Conservation (phyloP, 2,113 vertebrate species). For the Rhinichthys klamathensis region DNA sequence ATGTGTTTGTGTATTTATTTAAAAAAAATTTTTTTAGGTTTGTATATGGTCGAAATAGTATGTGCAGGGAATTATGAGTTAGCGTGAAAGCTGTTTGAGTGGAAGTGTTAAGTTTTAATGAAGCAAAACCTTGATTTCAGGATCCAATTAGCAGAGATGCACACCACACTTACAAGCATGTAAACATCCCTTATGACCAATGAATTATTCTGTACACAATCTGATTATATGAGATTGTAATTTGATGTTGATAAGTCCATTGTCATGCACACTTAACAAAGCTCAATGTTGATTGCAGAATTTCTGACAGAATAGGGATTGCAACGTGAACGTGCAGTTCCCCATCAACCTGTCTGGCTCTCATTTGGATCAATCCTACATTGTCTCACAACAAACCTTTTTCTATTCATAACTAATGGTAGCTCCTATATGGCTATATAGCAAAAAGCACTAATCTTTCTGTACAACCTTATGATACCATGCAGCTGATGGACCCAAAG, state of each 20-base stretch:
- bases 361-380: background rate
- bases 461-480: background rate
- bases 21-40: background rate
- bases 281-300: background rate
- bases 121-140: background rate
- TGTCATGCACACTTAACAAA: background rate
- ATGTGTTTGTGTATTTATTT: background rate
- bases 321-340: background rate
- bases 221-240: background rate
- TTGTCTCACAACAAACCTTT: background rate
- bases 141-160: background rate
- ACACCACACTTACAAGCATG: background rate
- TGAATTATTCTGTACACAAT: background rate
- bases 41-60: background rate
- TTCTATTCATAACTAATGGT: background rate
- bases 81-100: background rate
- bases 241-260: background rate
- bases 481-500: background rate
- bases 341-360: background rate
- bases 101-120: background rate
- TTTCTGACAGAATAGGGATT: background rate
- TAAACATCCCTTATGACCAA: background rate
- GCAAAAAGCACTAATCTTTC: background rate
- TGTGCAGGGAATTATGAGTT: conserved; percentile 2
- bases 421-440: background rate